These are phyloP conservation scores for Drosophila albomicans DNA, from an alignment of 1,140 invertebrate genomes.

Conservation along the genomic window DNA sequence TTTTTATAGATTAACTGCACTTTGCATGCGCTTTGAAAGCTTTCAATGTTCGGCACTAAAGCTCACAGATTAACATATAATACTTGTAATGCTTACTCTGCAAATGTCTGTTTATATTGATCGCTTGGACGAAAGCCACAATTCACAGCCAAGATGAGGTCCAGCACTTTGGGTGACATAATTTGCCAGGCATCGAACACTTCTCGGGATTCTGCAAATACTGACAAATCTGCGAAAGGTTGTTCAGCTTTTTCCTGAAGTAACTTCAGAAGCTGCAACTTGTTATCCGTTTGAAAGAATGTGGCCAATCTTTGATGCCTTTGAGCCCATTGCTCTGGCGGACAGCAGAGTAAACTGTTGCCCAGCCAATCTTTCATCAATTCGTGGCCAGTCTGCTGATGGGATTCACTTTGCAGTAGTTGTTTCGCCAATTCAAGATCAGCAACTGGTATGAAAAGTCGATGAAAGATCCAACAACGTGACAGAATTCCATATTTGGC, in stretches of 20 bases:
- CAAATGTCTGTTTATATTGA: conserved; percentile 41
- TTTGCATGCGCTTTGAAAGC: too few relatives aligned
- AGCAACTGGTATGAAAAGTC: conserved; percentile 63
- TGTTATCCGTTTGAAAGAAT: conserved; percentile 37
- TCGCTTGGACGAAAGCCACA: conserved; percentile 50
- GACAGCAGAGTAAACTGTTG: conserved; percentile 45
- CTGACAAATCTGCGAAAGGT: conserved; percentile 18
- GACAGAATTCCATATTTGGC: conserved; percentile 57
- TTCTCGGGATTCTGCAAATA: not conserved
- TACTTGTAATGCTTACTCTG: conserved; percentile 43
- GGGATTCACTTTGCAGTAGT: conserved; percentile 55
- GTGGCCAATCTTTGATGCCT: conserved; percentile 43
- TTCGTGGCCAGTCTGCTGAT: conserved; percentile 62
- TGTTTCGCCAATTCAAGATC: conserved; percentile 63
- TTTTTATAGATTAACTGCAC: too few relatives aligned
- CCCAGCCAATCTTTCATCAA: conserved; percentile 59
- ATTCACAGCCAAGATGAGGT: conserved; percentile 48
- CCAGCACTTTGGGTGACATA: conserved; percentile 25
- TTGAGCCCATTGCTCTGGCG: conserved; percentile 51
- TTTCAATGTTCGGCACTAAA: too few relatives aligned
- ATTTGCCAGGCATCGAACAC: conserved; percentile 28
- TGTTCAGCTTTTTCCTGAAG: not conserved
- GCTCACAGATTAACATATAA: not conserved
- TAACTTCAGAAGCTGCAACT: conserved; percentile 32
- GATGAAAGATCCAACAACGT: conserved; percentile 68